Base-by-base conservation (phyloP, 2,888 invertebrate genomes). In the Epistrophe grossulariae region DNA sequence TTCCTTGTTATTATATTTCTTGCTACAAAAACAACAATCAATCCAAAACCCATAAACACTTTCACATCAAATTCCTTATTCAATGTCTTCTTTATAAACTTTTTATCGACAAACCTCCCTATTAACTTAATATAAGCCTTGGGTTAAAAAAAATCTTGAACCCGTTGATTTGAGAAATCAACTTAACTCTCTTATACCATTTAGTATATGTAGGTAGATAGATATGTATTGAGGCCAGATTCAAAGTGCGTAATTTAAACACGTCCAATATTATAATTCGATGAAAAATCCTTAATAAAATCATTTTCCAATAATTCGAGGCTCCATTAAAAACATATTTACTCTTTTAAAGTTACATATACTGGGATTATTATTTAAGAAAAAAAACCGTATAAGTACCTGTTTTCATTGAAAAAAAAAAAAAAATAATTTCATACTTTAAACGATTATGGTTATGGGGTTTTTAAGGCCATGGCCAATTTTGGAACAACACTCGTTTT, bases 241-340 rank as follows among this genome's bases (percentile, higher is more conserved):
- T 35, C 19, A 15, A 66, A 45, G 28, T 64, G 45, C 15, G 38
- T 45, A 66, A 66, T 66, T 66, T 48, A 48, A 48, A 66, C 43
- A 35, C 66, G 35, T 66, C 35, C 40, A 64, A 60, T 13, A 2
- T 45, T 45, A 43, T 28, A 64, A 13, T 45, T 40, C 28, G 28
- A 64, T 35, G 35, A 38, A 68, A 68, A 64, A 48, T 68, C 68
- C 68, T 68, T 68, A 80, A 84, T 80, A 48, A 80, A 72, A 84
- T 80, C 80, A 80, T 84, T 77, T 84, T 84, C 80, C 80, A 80
- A 84, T 84, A 79, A 84, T 80, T 72, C 38, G 59, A n/a, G n/a
- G 68, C n/a, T 72, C 72, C 72, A 84, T 84, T 84, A 82, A 77
- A 85, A 78, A 81, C 55, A 82, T 78, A 85, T 85, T 78, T 82